Percentiles rank a stretch among this genome's conserved stretches.
Conservation (phyloP, 2,797 vertebrate genomes). For the Hozukius guyotensis region DNA sequence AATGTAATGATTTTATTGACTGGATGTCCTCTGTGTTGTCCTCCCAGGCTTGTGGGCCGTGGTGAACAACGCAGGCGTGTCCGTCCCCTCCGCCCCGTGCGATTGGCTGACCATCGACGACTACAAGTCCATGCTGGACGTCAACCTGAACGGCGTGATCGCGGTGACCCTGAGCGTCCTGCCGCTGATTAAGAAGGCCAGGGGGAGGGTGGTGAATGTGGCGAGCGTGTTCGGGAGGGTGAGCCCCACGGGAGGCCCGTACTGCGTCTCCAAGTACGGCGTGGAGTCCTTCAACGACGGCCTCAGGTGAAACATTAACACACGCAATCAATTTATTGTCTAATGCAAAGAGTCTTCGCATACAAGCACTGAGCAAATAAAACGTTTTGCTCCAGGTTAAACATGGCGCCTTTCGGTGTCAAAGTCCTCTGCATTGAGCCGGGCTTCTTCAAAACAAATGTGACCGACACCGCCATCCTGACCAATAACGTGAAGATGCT, state of each 20-base stretch:
- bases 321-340: not conserved
- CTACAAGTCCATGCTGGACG: slow-evolving; percentile 79
- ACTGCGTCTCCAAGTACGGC: slow-evolving; percentile 78
- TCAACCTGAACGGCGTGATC: slow-evolving; percentile 83
- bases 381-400: slow-evolving; percentile 44
- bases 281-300: slow-evolving; percentile 84
- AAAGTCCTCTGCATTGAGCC: slow-evolving; percentile 85
- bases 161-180: slow-evolving; percentile 81
- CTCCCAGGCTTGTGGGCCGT: slow-evolving; percentile 82
- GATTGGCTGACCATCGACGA: slow-evolving; percentile 82
- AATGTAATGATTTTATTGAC: too few species aligned
- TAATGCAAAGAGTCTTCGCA: not conserved
- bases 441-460: slow-evolving; percentile 82
- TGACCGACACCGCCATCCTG: slow-evolving; percentile 62
- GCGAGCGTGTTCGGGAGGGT: slow-evolving; percentile 83
- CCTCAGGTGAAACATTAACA: slow-evolving; percentile 74
- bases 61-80: slow-evolving; percentile 83
- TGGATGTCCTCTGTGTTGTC: not conserved
- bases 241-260: slow-evolving; percentile 73
- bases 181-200: slow-evolving; percentile 82
- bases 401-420: slow-evolving; percentile 75
- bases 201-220: slow-evolving; percentile 82
- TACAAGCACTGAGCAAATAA: not conserved
- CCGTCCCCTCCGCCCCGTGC: slow-evolving; percentile 62
- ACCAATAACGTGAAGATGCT: slow-evolving; percentile 24